Base-by-base conservation (phyloP, 2,888 invertebrate species). In the Nomada fucata region DNA sequence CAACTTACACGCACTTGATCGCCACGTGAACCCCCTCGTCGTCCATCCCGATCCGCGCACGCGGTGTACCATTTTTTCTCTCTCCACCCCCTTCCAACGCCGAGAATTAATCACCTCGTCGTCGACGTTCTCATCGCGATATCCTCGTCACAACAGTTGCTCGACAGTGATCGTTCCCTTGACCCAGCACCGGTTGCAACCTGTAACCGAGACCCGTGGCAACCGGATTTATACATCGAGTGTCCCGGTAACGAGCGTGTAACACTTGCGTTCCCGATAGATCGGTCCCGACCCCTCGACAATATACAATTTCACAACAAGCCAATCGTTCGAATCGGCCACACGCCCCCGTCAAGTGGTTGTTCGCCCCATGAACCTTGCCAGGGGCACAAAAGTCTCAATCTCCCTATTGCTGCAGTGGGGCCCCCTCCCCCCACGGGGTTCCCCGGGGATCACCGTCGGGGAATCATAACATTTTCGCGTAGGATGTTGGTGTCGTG, bases 221-320 rank as follows among this genome's bases (percentile, higher is more conserved):
- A 91, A 85, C 87, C 75, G 71, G 77, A 79, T 76, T 82, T 73
- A 64, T n/a, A 20, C 77, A 82, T 76, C 64, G 26, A 64, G 52
- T n/a, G 59, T 82, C 64, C 63, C 65, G 59, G 74, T 73, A 80
- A 81, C 74, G 82, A 84, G 79, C 74, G 67, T 76, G 72, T 68
- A 79, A 85, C 83, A 86, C 78, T 85, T 76, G 85, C 64, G 20
- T 50, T 11, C 59, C 61, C 69, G 53, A 61, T 50, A 57, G 60
- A 79, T 70, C n/a, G 57, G 18, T 72, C 52, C 65, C 47, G 47
- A 60, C 57, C 82, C 83, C 70, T 64, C 69, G 76, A 59, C 60
- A 59, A 76, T 84, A 87, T 89, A 90, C 85, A 90, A 90, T 92
- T 90, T 91, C 91, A 91, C 89, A 91, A 91, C 91, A 91, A 90